Evolutionary conservation across 2,113 vertebrate species (phyloP), one percentile per base, ranked within the genome.

Genomic region (Varanus salvator): DNA sequence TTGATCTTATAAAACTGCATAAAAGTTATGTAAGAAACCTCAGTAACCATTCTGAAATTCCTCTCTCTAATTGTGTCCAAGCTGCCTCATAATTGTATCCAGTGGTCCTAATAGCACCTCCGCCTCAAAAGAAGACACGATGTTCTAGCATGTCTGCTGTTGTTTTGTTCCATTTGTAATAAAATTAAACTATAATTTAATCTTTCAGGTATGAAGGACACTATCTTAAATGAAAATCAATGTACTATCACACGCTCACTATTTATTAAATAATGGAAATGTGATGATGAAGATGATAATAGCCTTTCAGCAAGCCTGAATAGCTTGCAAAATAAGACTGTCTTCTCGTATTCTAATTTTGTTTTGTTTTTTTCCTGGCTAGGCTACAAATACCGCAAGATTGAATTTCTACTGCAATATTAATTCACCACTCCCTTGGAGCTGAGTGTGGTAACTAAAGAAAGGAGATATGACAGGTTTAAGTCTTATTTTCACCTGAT

Each of bases 321-420:
- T 89, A 75, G 25, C 60, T 85, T 85, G 23, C n/a, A 94, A 80
- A 89, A n/a, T 34, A 77, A 89, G 84, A 19, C 68, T 34, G 14
- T 17, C 31, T 74, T 74, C 19, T 4, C 74, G n/a, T 27, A 64
- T 66, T 86, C 15, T 38, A 80, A 66, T 57, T 80, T n/a, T 31
- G 77, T 80, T 80, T n/a, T 31, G 77, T 80, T 80, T 52, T 44
- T 64, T 52, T 81, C 29, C 11, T 86, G 78, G 38, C 50, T 86
- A 75, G 50, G 25, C 8, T 57, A 92, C 15, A 84, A 90, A 80
- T 68, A 75, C 84, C 2, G 3, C 34, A 64, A 85, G 34, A 90
- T 89, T 21, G n/a, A 64, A 52, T n/a, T 72, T 87, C 89, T 60
- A 60, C 57, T 60, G 11, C 81, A 31, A 23, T 74, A 8, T 48